These are phyloP conservation scores for Charadrius vociferus DNA, from an alignment of 2,113 vertebrate species.

Conservation along the genomic window DNA sequence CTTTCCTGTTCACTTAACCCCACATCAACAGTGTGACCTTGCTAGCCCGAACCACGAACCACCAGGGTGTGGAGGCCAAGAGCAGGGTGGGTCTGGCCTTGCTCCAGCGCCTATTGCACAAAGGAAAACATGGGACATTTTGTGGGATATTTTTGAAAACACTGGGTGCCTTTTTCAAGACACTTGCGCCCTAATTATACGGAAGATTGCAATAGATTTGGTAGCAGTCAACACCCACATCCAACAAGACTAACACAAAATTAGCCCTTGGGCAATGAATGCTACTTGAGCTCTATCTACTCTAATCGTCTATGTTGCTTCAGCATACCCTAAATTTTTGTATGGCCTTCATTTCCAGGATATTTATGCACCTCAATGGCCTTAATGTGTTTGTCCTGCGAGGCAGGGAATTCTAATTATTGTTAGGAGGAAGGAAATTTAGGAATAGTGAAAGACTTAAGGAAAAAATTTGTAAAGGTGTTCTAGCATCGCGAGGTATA, in stretches of 20 bases:
- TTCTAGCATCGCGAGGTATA: accelerated
- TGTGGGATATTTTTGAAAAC: slow-evolving; percentile 29
- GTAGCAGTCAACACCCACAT: background rate
- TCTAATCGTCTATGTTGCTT: background rate
- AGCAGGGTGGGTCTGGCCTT: slow-evolving; percentile 58
- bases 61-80: slow-evolving; percentile 62
- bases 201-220: background rate
- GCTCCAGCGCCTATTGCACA: slow-evolving; percentile 26
- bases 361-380: background rate
- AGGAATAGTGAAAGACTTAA: background rate
- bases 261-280: background rate
- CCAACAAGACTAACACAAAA: background rate
- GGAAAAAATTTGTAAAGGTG: background rate
- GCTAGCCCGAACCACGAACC: slow-evolving; percentile 38
- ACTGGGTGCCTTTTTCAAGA: background rate
- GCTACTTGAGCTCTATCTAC: background rate
- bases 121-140: slow-evolving; percentile 5
- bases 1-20: slow-evolving; percentile 73
- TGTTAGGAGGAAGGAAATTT: background rate
- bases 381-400: background rate
- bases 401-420: background rate
- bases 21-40: slow-evolving; percentile 45
- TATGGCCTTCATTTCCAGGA: background rate
- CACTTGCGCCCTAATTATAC: background rate
- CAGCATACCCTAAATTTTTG: background rate